A percentile compares a stretch with the other conserved stretches of the same genome.
phyloP scores from a whole-genome alignment of 2,113 vertebrate genomes.

The Megaceryle maxima region DNA sequence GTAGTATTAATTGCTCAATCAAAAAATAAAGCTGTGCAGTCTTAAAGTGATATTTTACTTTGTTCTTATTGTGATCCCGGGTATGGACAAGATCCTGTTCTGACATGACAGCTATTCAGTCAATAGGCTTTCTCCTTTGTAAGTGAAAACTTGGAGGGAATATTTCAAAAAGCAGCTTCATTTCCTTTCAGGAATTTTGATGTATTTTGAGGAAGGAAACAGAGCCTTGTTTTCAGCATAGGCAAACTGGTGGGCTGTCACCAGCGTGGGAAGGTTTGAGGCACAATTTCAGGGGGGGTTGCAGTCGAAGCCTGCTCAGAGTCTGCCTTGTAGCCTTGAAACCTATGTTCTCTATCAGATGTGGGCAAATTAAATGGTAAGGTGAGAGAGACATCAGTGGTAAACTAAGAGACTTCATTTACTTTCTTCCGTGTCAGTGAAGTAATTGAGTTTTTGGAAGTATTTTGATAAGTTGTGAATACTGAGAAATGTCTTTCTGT shows the following conservation, averaged over 20 bases:
- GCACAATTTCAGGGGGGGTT: not conserved
- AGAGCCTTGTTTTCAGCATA: not conserved
- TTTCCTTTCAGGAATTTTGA: not conserved
- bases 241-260: not conserved
- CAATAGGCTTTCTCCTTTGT: not conserved
- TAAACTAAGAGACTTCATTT: not conserved
- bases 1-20: not conserved
- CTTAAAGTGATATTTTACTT: not conserved
- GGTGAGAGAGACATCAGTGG: not conserved
- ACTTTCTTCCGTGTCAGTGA: not conserved
- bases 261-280: not conserved
- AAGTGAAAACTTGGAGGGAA: not conserved
- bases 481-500: not conserved
- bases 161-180: fast-evolving
- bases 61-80: not conserved
- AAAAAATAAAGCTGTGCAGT: not conserved
- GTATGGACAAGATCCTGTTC: not conserved
- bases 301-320: not conserved
- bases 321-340: not conserved
- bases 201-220: not conserved
- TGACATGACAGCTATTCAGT: not conserved
- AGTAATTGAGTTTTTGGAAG: not conserved
- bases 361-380: not conserved
- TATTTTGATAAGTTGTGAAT: not conserved
- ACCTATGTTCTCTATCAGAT: not conserved